Base-by-base conservation (phyloP, 2,113 vertebrate species). In the Plecturocebus donacophilus region DNA sequence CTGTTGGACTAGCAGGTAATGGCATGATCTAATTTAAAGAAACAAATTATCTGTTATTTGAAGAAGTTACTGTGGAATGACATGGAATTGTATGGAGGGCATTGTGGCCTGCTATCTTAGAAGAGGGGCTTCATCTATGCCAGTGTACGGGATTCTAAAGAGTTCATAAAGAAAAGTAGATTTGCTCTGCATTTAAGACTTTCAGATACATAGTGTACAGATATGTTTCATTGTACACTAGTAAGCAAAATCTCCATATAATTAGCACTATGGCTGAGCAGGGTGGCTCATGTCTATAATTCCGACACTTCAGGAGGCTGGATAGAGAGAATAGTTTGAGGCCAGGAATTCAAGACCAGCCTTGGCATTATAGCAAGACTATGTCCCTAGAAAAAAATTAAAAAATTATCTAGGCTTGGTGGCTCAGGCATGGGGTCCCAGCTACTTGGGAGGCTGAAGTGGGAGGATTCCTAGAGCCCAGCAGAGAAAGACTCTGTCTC, bases 61-160 rank as follows among this genome's bases (percentile, higher is more conserved):
- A n/a, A 86, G 93, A 88, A 92, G 49, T 93, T 92, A 68, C 82
- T 76, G 47, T 84, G 77, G 91, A 91, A 91, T 97, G 89, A 97
- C 54, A 64, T 93, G 40, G 61, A 95, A 95, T 91, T 92, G 23
- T 77, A 0, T 89, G 76, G 42, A 52, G 47, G 86, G 75, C 45
- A 70, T 8, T 14, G 25, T 40, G 68, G 40, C 19, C 2, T 89
- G 1, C 21, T 95, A 35, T 38, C 97, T 94, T 21, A 40, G 71
- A 93, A 87, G 13, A 70, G 7, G 2, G 14, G 2, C 1, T 30
- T 75, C 35, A 38, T 80, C 45, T 56, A 56, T 88, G 25, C 56
- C 40, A 23, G 23, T 54, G 5, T 84, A 21, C 79, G 25, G 32
- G 11, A 35, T 76, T 92, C 58, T 64, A 80, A 94, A 77, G 56